Percentiles rank a stretch among this genome's conserved stretches.
These are phyloP conservation scores for Arctocebus calabarensis DNA, from an alignment of 2,797 vertebrate genomes.

Conservation along the genomic window DNA sequence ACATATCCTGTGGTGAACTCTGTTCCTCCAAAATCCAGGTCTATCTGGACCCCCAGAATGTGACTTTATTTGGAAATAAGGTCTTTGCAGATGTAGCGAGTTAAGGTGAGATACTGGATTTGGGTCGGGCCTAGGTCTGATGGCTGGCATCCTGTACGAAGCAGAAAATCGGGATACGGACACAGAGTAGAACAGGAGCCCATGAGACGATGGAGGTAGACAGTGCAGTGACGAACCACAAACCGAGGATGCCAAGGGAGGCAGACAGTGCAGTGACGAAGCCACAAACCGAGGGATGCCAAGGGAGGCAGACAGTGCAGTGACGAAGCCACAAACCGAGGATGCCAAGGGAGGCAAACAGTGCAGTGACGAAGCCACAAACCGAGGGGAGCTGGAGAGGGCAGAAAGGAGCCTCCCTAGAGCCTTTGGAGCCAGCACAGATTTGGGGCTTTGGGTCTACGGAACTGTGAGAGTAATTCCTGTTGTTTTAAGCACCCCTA, in stretches of 20 bases:
- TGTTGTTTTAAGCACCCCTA: neutral
- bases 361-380: neutral
- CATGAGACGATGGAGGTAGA: neutral
- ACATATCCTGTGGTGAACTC: neutral
- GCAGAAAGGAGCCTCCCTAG: neutral
- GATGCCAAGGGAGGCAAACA: neutral
- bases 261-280: neutral
- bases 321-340: neutral
- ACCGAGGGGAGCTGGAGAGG: neutral
- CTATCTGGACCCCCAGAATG: neutral
- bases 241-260: no score
- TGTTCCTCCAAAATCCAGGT: neutral
- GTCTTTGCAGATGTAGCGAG: neutral
- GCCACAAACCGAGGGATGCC: neutral
- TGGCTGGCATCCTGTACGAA: neutral
- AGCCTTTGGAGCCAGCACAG: neutral
- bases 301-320: neutral
- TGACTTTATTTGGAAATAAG: neutral
- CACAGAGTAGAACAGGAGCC: neutral
- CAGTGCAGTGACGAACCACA: neutral
- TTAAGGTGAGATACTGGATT: neutral
- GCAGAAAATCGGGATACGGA: no score
- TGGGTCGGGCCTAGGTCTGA: neutral
- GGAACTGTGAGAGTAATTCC: neutral
- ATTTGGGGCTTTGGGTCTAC: no score